A percentile compares a stretch with the other conserved stretches of the same genome.
These are phyloP conservation scores for Trachops cirrhosus DNA, from an alignment of 2,797 vertebrate species.

Conservation along the genomic window DNA sequence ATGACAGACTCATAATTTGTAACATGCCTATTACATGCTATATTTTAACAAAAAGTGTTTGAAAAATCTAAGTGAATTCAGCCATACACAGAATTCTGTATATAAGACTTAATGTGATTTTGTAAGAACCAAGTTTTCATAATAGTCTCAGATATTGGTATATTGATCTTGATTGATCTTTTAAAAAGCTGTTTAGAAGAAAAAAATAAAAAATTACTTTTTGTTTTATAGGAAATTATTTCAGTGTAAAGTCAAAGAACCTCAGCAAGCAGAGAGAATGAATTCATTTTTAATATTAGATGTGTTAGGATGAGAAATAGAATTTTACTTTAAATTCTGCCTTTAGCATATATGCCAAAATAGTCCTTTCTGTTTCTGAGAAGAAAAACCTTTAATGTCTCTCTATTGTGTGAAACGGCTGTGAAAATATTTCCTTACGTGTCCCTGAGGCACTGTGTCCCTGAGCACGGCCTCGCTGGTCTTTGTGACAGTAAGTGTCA, in stretches of 20 bases:
- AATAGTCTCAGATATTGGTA: background rate
- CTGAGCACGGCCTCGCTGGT: background rate
- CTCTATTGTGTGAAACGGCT: background rate
- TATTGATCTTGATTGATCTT: background rate
- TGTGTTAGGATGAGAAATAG: background rate
- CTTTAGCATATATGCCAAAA: background rate
- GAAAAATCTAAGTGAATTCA: background rate
- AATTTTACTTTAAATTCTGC: background rate
- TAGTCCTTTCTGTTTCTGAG: background rate
- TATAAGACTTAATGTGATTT: background rate
- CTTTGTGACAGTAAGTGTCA: background rate
- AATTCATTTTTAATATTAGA: background rate
- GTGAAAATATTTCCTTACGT: background rate
- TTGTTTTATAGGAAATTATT: background rate
- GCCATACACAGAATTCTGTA: background rate
- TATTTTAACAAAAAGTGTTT: background rate
- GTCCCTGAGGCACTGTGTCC: background rate
- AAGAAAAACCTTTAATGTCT: background rate
- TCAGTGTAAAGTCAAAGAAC: background rate
- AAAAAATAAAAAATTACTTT: background rate
- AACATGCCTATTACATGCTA: background rate
- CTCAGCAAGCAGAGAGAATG: background rate
- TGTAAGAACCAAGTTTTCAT: background rate
- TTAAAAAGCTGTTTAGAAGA: background rate
- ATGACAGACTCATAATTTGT: background rate